Evolutionary conservation across 1,140 invertebrate species (phyloP).

Genomic region (Maniola jurtina): DNA sequence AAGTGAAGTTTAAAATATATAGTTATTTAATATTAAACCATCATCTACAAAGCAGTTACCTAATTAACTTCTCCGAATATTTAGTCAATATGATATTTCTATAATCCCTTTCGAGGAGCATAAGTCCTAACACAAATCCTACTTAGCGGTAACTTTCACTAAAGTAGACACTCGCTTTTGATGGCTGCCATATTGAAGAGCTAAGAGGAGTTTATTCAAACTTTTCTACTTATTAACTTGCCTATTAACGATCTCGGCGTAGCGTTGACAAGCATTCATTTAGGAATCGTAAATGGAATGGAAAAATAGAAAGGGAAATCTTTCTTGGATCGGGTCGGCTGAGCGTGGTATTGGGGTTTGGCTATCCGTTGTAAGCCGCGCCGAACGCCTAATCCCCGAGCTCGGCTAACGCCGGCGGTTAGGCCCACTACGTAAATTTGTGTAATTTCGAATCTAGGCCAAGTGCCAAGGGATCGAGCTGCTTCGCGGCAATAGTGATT

Average conservation of each 20-base stretch:
- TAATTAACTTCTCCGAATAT: slow-evolving; percentile 46
- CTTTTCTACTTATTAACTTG: slow-evolving; percentile 74
- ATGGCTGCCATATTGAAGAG: slow-evolving; percentile 69
- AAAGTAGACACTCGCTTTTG: slow-evolving; percentile 71
- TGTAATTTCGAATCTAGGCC: slow-evolving; percentile 76
- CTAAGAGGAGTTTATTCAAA: slow-evolving; percentile 68
- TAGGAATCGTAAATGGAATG: slow-evolving; percentile 37
- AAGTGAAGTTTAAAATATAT: no score
- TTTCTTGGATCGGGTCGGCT: slow-evolving; percentile 47
- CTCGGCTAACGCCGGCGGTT: slow-evolving; percentile 52
- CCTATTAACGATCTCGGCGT: slow-evolving; percentile 60
- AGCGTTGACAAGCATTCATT: slow-evolving; percentile 42
- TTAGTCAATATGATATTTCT: slow-evolving; percentile 53
- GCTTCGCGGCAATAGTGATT: slow-evolving; percentile 73
- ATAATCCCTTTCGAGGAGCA: slow-evolving; percentile 50
- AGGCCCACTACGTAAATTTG: slow-evolving; percentile 75
- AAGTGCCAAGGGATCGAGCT: slow-evolving; percentile 71
- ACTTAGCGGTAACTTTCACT: slow-evolving; percentile 70
- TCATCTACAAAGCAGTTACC: slow-evolving; percentile 6
- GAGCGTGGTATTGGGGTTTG: slow-evolving; percentile 62
- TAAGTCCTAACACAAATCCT: slow-evolving; percentile 71
- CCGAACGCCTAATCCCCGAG: slow-evolving; percentile 57
- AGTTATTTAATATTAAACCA: no score
- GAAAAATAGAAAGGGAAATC: slow-evolving; percentile 39
- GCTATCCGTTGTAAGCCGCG: slow-evolving; percentile 64